phyloP scores from a whole-genome alignment of 2,797 vertebrate genomes.

The Peromyscus melanophrys region DNA sequence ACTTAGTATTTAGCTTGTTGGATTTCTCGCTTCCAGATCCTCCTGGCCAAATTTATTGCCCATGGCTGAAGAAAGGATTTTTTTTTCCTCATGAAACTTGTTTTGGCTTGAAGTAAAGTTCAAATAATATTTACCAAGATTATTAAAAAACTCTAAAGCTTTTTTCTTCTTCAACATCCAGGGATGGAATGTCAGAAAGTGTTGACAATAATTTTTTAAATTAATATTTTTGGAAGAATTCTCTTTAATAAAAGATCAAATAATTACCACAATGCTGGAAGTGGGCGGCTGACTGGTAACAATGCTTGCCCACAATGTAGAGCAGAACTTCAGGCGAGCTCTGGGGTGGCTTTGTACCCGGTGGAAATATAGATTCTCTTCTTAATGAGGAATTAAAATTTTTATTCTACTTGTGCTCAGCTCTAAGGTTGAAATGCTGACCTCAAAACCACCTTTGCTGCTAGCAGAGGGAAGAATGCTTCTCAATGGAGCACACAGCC shows the following conservation, averaged over 20 bases:
- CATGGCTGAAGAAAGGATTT: constrained; percentile 84
- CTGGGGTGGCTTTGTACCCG: background rate
- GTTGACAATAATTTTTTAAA: constrained; percentile 87
- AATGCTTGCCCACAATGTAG: constrained; percentile 65
- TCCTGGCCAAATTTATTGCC: constrained; percentile 82
- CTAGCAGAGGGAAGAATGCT: background rate
- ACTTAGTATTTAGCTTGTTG: constrained; percentile 71
- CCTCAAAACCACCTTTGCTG: constrained; percentile 63
- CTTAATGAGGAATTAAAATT: constrained; percentile 43
- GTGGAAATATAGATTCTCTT: constrained; percentile 52
- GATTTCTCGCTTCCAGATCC: constrained; percentile 74
- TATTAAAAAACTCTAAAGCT: constrained; percentile 87
- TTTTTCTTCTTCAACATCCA: constrained; percentile 82
- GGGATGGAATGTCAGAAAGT: constrained; percentile 84
- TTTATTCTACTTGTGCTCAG: constrained; percentile 66
- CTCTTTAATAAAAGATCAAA: constrained; percentile 86
- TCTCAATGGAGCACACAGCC: background rate
- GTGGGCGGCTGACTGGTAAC: constrained; percentile 21
- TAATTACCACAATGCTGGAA: constrained; percentile 76
- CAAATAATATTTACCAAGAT: constrained; percentile 88
- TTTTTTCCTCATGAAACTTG: constrained; percentile 84
- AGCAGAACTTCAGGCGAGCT: background rate
- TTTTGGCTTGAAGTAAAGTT: constrained; percentile 87
- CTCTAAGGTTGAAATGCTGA: background rate
- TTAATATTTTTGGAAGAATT: constrained; percentile 85